phyloP scores from a whole-genome alignment of 1,140 invertebrate genomes.

The Drosophila lacertosa region DNA sequence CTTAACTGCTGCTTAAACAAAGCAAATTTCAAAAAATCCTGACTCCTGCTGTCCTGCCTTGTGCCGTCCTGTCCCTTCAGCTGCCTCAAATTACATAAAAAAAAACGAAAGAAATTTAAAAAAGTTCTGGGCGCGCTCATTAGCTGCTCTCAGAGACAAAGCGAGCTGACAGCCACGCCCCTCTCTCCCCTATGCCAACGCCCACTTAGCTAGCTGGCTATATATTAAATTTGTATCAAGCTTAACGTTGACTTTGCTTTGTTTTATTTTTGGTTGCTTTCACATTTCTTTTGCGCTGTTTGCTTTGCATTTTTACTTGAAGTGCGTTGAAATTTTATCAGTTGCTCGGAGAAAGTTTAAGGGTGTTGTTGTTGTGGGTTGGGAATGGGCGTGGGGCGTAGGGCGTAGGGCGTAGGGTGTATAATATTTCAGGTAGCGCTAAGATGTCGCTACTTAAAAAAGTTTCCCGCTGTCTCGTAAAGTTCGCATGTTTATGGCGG shows the following conservation, averaged over 20 bases:
- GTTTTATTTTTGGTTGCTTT: slow-evolving; percentile 30
- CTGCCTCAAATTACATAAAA: slow-evolving; percentile 14
- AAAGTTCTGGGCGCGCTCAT: slow-evolving; percentile 40
- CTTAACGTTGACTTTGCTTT: slow-evolving; percentile 61
- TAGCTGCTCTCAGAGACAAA: slow-evolving; percentile 36
- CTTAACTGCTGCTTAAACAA: background rate
- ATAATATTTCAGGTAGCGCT: slow-evolving; percentile 65
- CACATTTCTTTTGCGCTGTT: slow-evolving; percentile 22
- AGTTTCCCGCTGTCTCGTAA: slow-evolving; percentile 62
- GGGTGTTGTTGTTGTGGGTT: background rate
- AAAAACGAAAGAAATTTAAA: slow-evolving; percentile 5
- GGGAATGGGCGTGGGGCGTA: background rate
- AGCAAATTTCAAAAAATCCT: slow-evolving; percentile 34
- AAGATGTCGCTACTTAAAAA: slow-evolving; percentile 70
- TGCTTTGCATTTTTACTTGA: slow-evolving; percentile 35
- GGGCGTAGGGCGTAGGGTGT: slow-evolving; percentile 32
- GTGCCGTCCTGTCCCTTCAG: background rate
- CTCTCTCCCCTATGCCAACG: no score
- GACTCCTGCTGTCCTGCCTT: slow-evolving; percentile 9
- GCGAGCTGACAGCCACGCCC: slow-evolving; percentile 12
- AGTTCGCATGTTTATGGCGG: slow-evolving; percentile 64
- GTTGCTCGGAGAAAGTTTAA: slow-evolving; percentile 8
- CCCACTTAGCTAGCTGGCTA: slow-evolving; percentile 16
- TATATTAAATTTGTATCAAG: slow-evolving; percentile 68
- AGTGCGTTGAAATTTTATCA: slow-evolving; percentile 41